phyloP scores from a whole-genome alignment of 2,113 vertebrate species.

The Nymphicus hollandicus region DNA sequence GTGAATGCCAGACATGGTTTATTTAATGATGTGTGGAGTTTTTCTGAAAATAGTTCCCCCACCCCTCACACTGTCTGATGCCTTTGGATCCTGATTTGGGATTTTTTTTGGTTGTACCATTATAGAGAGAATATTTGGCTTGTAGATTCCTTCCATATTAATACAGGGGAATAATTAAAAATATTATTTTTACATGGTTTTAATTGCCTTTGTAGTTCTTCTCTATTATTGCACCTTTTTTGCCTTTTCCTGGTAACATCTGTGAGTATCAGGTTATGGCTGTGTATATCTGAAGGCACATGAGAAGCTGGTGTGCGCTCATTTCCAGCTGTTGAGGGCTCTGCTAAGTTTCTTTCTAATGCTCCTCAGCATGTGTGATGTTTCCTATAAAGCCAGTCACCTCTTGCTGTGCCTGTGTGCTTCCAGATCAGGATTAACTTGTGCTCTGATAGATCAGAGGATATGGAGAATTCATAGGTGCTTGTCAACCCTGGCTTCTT shows the following conservation, averaged over 20 bases:
- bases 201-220: background rate
- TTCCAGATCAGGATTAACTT: background rate
- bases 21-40: background rate
- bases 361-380: background rate
- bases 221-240: background rate
- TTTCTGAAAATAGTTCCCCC: background rate
- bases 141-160: background rate
- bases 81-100: background rate
- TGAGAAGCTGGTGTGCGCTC: background rate
- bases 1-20: background rate
- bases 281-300: rapidly evolving
- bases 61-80: background rate
- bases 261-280: background rate
- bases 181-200: background rate
- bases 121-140: background rate
- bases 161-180: background rate
- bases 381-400: background rate
- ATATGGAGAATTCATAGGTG: rapidly evolving
- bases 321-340: background rate
- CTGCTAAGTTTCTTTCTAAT: background rate
- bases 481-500: background rate
- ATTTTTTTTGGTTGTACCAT: background rate
- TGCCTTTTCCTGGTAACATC: background rate
- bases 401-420: background rate
- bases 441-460: background rate